These are phyloP conservation scores for Quiscalus mexicanus DNA, from an alignment of 2,113 vertebrate species.

Conservation along the genomic window DNA sequence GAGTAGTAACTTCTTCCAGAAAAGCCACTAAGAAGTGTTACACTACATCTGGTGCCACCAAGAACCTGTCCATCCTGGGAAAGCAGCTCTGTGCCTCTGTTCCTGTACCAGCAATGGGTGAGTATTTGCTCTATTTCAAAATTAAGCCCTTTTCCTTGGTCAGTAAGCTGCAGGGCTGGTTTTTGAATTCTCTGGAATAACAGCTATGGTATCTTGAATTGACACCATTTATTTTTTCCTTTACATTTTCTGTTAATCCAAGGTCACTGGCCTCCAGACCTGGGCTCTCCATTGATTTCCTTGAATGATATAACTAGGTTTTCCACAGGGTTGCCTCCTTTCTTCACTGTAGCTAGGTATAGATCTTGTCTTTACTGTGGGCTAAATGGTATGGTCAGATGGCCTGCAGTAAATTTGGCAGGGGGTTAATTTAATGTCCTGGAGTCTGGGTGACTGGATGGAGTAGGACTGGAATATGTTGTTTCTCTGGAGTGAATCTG, in stretches of 20 bases:
- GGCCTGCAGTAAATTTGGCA: conserved; percentile 17
- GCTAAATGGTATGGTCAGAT: conserved; percentile 30
- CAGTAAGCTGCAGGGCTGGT: neutral
- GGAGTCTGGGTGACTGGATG: neutral
- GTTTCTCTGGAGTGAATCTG: neutral
- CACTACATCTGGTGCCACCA: neutral
- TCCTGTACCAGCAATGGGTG: neutral
- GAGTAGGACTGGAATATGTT: neutral
- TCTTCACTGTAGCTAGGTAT: neutral
- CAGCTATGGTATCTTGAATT: neutral
- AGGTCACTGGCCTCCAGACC: conserved; percentile 5
- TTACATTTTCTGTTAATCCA: conserved; percentile 33
- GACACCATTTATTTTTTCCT: conserved; percentile 13
- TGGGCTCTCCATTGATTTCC: conserved; percentile 33
- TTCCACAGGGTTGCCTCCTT: conserved; percentile 20
- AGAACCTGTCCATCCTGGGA: neutral
- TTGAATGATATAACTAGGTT: conserved; percentile 40
- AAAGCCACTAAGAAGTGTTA: neutral
- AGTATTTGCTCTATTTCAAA: neutral
- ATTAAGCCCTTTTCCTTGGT: neutral
- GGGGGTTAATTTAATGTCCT: neutral
- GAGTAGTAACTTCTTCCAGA: neutral
- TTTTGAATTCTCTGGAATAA: neutral
- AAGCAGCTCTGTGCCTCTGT: neutral
- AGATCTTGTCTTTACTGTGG: conserved; percentile 32